Evolutionary conservation across 2,113 vertebrate species (phyloP), one percentile per base, ranked within the genome.

Genomic region (Helogale parvula): DNA sequence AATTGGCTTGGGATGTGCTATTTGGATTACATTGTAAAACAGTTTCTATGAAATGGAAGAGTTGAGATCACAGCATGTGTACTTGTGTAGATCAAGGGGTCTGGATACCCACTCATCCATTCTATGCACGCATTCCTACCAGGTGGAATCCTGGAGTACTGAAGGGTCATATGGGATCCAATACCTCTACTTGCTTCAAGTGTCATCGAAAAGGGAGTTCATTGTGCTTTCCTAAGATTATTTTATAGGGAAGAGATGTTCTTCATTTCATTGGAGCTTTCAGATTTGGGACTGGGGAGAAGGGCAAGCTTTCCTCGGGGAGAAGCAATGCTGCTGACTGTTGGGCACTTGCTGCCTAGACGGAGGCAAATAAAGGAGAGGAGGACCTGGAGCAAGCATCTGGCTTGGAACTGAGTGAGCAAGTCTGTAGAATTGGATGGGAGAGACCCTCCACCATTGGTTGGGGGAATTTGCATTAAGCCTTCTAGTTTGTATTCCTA

Each of bases 1-100:
- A 47, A 5, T 47, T 77, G 7, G 16, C 41, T 77, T 47, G 27
- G 41, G 14, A 31, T 77, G 15, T 47, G 31, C 27, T 77, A 10
- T 47, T 76, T 76, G 68, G 68, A 21, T 93, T 54, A 29, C 3
- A 14, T 11, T 33, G 14, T 38, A 29, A 14, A 25, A 2, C 19
- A 5, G 65, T 23, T 88, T 66, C 45, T 50, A 57, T 16, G 71
- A 93, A 74, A 65, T 27, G 10, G 33, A 82, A 82, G 33, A 17
- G n/a, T 14, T 60, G 45, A 17, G n/a, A 45, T 72, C 12, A 10
- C 6, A 19, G 38, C 47, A 3, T 2, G 23, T 2, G 41, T 13
- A 1, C 50, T 71, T 65, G 15, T 27, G 33, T 16, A 69, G 4
- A 14, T 0, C 0, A 11, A 38, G 17, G 35, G 16, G 3, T 14